Percentiles rank a stretch among this genome's conserved stretches.
phyloP scores from a whole-genome alignment of 2,797 vertebrate genomes.

The Ctenopoma kingsleyae region DNA sequence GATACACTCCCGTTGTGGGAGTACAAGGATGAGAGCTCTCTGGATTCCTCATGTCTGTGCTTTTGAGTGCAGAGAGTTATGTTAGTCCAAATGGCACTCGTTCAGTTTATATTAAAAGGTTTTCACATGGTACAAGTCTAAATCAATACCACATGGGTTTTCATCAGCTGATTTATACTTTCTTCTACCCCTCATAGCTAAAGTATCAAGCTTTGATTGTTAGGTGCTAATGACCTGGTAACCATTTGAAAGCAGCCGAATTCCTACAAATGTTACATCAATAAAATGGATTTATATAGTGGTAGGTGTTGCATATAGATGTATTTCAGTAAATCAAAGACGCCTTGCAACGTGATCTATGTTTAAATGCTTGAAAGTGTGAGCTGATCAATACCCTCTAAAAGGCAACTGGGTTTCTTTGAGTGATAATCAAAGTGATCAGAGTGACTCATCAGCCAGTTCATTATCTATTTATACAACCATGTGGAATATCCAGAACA shows the following conservation, averaged over 20 bases:
- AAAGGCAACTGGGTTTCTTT: constrained; percentile 59
- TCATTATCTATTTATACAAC: constrained; percentile 78
- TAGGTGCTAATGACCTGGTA: constrained; percentile 66
- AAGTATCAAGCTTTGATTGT: constrained; percentile 60
- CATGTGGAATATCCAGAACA: constrained; percentile 60
- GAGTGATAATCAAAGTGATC: constrained; percentile 74
- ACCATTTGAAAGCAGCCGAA: constrained; percentile 65
- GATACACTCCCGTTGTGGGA: constrained; percentile 26
- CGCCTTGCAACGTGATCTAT: constrained; percentile 57
- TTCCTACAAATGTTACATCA: constrained; percentile 77
- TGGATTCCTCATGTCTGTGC: constrained; percentile 35
- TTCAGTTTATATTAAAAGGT: constrained; percentile 40
- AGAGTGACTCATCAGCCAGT: constrained; percentile 61
- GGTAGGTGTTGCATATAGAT: constrained; percentile 64
- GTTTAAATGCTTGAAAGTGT: constrained; percentile 65
- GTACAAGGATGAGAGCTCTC: constrained; percentile 39
- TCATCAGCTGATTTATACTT: constrained; percentile 68
- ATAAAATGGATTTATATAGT: constrained; percentile 68
- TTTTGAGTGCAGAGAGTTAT: constrained; percentile 26
- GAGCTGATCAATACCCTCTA: constrained; percentile 63
- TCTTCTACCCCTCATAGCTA: constrained; percentile 35
- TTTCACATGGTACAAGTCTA: constrained; percentile 38
- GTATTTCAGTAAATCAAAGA: constrained; percentile 64
- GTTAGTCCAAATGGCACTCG: constrained; percentile 35
- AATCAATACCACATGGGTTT: constrained; percentile 63